Conservation (phyloP, 2,797 vertebrate species). For the Moxostoma hubbsi region DNA sequence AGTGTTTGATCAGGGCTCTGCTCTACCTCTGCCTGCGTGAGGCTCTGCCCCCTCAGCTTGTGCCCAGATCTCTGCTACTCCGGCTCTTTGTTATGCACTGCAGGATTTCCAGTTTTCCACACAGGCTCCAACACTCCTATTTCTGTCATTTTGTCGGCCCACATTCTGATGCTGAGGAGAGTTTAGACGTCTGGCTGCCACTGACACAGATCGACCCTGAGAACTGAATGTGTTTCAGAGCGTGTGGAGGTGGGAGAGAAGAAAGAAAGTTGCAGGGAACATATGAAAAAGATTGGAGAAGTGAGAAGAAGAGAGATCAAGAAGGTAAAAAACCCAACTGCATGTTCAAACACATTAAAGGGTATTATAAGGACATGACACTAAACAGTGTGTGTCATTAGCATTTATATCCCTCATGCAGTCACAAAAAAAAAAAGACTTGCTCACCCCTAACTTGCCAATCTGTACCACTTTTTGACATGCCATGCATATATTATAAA, state of each 20-base stretch:
- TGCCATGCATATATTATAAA: constrained; percentile 71
- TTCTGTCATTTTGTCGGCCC: constrained; percentile 42
- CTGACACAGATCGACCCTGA: constrained; percentile 23
- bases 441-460: constrained; percentile 24
- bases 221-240: constrained; percentile 4
- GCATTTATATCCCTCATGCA: constrained; percentile 45
- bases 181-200: constrained; percentile 41
- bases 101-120: constrained; percentile 30
- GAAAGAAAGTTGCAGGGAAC: constrained; percentile 2
- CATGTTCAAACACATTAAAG: constrained; percentile 44
- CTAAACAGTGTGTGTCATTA: constrained; percentile 47
- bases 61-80: constrained; percentile 34
- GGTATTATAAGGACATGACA: constrained; percentile 47
- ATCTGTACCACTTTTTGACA: constrained; percentile 53
- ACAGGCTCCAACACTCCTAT: constrained; percentile 20
- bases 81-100: constrained; percentile 27
- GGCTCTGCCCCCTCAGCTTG: constrained; percentile 40
- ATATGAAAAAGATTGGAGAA: constrained; percentile 14
- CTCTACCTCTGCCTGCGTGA: constrained; percentile 41
- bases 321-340: constrained; percentile 1
- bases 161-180: constrained; percentile 19
- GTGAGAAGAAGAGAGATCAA: not conserved
- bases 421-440: constrained; percentile 5
- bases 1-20: constrained; percentile 54
- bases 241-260: not conserved